Base-by-base conservation (phyloP, 2,797 vertebrate genomes). In the Euphonia xanthogaster region DNA sequence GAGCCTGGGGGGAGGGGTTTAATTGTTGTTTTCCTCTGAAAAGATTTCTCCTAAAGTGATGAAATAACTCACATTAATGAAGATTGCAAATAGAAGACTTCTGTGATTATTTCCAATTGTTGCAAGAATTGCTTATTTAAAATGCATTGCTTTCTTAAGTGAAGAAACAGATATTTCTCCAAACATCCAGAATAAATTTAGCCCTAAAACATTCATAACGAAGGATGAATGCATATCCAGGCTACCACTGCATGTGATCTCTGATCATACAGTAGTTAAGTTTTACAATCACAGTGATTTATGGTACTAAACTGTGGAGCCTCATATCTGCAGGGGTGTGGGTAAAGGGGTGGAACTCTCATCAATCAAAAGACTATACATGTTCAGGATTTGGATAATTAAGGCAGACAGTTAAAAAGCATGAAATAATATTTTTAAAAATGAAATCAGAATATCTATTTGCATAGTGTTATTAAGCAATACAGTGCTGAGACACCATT, bases 31-130 rank as follows among this genome's bases (percentile, higher is more conserved):
- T 95, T 97, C 94, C 88, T 76, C 81, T 84, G 92, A 85, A 97
- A 96, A 84, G 61, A 84, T 75, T 89, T 90, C 58, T 95, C 42
- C 66, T 89, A 97, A 95, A 95, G 94, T 93, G 90, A 81, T 87
- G 74, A 96, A 97, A 96, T 96, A 97, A 96, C 66, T 97, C 96
- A 96, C 91, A 94, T 96, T 97, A 97, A 97, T 97, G 96, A 86
- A 94, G 82, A 80, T 75, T 90, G 86, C 71, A 95, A 92, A 96
- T 58, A 95, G 73, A 80, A 95, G 72, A 89, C 66, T 97, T 94
- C 62, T 76, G 88, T 61, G 81, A 94, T 91, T 91, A 92, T 93
- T 97, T 97, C 88, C 92, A 96, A 82, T 97, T 90, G 83, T 94
- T 96, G 95, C 44, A 93, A 93, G 51, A 73, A 91, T 93, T 82